Evolutionary conservation across 2,888 invertebrate species (phyloP).

Genomic region (Oscheius sp.): DNA sequence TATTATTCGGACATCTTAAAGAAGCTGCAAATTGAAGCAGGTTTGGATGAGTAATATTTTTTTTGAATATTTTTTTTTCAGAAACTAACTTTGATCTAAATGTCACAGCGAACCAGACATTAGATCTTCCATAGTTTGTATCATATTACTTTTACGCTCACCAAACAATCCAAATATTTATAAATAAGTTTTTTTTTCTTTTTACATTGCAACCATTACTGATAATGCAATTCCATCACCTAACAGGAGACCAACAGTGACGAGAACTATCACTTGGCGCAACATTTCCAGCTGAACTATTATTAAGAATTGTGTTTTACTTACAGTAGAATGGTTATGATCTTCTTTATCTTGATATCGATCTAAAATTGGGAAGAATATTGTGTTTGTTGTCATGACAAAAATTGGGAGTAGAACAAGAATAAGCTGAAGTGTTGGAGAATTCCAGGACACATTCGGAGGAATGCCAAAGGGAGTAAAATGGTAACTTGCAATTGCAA

Average conservation of each 20-base stretch:
- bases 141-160: too few relatives aligned
- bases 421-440: slow-evolving; percentile 30
- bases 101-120: not conserved
- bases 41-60: not conserved
- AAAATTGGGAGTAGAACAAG: slow-evolving; percentile 40
- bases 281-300: slow-evolving; percentile 15
- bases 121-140: too few relatives aligned
- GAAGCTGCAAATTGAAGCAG: not conserved
- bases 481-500: slow-evolving; percentile 46
- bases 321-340: not conserved
- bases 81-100: not conserved
- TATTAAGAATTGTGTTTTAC: too few relatives aligned
- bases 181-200: too few relatives aligned
- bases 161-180: not conserved
- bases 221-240: slow-evolving; percentile 14
- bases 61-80: not conserved
- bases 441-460: slow-evolving; percentile 16
- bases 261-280: slow-evolving; percentile 5
- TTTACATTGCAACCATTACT: too few relatives aligned
- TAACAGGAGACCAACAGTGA: slow-evolving; percentile 1
- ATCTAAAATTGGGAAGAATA: slow-evolving; percentile 34
- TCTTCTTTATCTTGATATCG: not conserved
- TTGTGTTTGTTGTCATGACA: slow-evolving; percentile 32
- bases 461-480: too few relatives aligned
- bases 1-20: not conserved